These are phyloP conservation scores for Ecliptopera silaceata DNA, from an alignment of 2,888 invertebrate genomes.

Conservation along the genomic window DNA sequence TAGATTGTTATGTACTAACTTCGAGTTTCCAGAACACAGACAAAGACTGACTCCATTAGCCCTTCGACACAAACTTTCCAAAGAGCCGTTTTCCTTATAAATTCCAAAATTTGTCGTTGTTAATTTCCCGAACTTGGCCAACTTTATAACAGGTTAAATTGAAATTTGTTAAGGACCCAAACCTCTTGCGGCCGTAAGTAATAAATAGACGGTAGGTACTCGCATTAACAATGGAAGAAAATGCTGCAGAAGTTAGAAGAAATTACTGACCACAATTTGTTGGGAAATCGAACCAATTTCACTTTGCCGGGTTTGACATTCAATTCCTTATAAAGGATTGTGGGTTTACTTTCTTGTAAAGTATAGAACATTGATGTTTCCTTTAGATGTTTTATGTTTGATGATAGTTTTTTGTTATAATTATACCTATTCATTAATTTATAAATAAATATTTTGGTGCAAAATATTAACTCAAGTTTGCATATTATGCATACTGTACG, in stretches of 20 bases:
- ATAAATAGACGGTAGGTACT: constrained; percentile 22
- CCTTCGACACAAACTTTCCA: constrained; percentile 5
- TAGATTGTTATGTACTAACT: not conserved
- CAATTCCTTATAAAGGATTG: too few species aligned
- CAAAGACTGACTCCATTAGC: constrained; percentile 1
- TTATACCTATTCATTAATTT: too few species aligned
- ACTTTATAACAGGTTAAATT: constrained; percentile 76
- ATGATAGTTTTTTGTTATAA: too few species aligned
- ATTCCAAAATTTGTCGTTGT: constrained; percentile 48
- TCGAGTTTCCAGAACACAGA: not conserved
- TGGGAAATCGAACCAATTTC: constrained; percentile 42
- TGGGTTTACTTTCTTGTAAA: too few species aligned
- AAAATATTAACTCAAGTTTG: too few species aligned
- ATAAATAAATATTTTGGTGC: too few species aligned
- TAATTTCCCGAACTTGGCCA: constrained; percentile 64
- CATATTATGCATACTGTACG: too few species aligned
- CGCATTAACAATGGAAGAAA: constrained; percentile 32
- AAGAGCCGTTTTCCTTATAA: constrained; percentile 16
- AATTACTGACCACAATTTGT: constrained; percentile 36
- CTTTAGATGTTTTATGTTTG: too few species aligned
- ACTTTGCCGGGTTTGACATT: not conserved
- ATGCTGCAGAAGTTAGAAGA: constrained; percentile 31
- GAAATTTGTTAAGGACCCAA: constrained; percentile 61
- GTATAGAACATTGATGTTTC: too few species aligned
- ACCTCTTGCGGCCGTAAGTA: constrained; percentile 36